phyloP scores from a whole-genome alignment of 1,140 invertebrate species.

The Zaprionus tsacasi region DNA sequence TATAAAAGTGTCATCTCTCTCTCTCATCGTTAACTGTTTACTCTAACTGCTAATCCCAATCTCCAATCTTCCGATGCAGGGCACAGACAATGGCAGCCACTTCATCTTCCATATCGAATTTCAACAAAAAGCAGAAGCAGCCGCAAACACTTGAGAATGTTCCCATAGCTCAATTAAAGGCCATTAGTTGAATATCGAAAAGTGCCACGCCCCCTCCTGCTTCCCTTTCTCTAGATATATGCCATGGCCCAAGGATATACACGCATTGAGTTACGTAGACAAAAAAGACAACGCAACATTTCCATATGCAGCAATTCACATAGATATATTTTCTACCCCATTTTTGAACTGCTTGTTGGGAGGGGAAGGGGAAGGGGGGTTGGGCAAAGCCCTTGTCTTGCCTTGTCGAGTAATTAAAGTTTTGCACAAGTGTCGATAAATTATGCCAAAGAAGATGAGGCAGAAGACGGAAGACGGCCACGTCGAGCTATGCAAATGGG shows the following conservation, averaged over 20 bases:
- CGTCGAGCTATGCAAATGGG: conserved; percentile 67
- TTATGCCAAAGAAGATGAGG: conserved; percentile 65
- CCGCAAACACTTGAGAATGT: conserved; percentile 79
- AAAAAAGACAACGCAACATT: conserved; percentile 55
- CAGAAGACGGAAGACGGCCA: conserved; percentile 8
- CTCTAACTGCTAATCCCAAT: not conserved
- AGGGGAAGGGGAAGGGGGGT: no score
- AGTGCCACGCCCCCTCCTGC: conserved; percentile 1
- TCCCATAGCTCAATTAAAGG: conserved; percentile 81
- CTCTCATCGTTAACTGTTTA: not conserved
- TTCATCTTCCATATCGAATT: conserved; percentile 76
- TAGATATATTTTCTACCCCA: not conserved
- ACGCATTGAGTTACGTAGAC: conserved; percentile 74
- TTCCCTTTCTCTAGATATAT: conserved; percentile 1
- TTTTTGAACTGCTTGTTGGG: no score
- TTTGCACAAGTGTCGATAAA: conserved; percentile 81
- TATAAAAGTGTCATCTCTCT: not conserved
- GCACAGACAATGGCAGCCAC: conserved; percentile 40
- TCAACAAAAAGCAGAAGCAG: conserved; percentile 57
- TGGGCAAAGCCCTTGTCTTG: not conserved
- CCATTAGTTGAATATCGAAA: conserved; percentile 67
- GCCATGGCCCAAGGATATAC: conserved; percentile 76
- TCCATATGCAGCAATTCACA: conserved; percentile 72
- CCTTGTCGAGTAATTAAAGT: conserved; percentile 77
- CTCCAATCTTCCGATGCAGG: conserved; percentile 13